Percentiles rank a stretch among this genome's conserved stretches.
phyloP scores from a whole-genome alignment of 1,140 invertebrate species.

The Gryllus bimaculatus region DNA sequence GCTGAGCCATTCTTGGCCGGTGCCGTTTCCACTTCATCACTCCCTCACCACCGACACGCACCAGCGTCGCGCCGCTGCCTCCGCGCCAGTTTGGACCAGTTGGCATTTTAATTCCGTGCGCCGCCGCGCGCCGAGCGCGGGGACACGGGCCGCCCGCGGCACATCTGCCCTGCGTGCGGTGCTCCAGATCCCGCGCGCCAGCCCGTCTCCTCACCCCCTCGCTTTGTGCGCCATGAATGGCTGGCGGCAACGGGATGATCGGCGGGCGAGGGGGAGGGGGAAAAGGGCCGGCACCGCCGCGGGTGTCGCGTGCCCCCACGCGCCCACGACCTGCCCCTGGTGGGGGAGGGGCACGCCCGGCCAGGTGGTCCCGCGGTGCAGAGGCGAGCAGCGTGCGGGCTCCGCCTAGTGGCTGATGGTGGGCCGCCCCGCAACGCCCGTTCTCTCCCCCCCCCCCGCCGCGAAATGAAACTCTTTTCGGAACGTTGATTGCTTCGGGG shows the following conservation, averaged over 20 bases:
- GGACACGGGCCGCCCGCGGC: no score
- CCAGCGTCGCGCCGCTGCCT: no score
- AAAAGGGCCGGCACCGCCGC: not conserved
- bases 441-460: no score
- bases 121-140: no score
- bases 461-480: not conserved
- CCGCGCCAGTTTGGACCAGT: not conserved
- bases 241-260: not conserved
- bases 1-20: no score
- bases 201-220: not conserved
- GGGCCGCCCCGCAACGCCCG: no score
- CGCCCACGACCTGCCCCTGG: not conserved
- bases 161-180: not conserved
- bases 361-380: not conserved
- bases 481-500: not conserved
- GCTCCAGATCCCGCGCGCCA: not conserved
- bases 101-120: not conserved
- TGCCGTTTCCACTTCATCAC: not conserved
- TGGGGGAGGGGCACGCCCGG: no score
- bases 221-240: not conserved
- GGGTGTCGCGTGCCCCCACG: not conserved
- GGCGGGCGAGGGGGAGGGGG: no score
- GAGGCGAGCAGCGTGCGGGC: no score
- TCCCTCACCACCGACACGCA: not conserved
- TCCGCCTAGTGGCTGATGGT: no score